Base-by-base conservation (phyloP, 53 echinoderm and acorn worm genomes). In the Luidia sarsii region DNA sequence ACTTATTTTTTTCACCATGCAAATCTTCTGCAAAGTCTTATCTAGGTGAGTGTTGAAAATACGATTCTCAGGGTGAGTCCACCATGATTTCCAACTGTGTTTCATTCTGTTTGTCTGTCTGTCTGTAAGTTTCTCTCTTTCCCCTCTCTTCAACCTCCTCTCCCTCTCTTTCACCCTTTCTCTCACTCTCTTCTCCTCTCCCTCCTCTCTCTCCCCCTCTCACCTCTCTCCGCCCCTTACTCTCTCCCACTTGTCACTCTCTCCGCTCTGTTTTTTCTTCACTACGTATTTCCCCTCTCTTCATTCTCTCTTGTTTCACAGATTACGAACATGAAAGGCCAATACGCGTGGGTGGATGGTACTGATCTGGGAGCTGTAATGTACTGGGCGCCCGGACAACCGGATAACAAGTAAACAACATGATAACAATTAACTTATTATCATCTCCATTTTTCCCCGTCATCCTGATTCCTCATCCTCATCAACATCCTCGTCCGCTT, bases 311-410 rank as follows among this genome's bases (percentile, higher is more conserved):
- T 70, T 10, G 56, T 39, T 75, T 27, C 37, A 39, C 24, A 86
- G 90, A 81, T 48, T 23, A 33, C 36, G 20, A 65, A 36, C 23
- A 25, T 50, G 2, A 62, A 73, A 36, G 90, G 83, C 30, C 61
- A 37, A 1, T 94, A 84, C 34, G 18, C n/a, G 33, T 94, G 94
- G 94, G 87, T 80, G 28, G 84, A 70, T 60, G 85, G 83, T 15
- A 64, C 84, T 16, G 16, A 2, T 43, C 33, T 90, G 15, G 38
- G 83, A 0, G 67, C 50, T 8, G 69, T 65, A 46, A 87, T 65
- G 13, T 79, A 87, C 81, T 94, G 94, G 94, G 94, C 81, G 14
- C 25, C 87, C 1, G 75, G 67, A 32, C 90, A 94, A 63, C 94
- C 94, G 21, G 73, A 87, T 36, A 87, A 57, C 56, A 87, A 68